phyloP scores from a whole-genome alignment of 2,113 vertebrate species.

The Greenwoodochromis staneri region DNA sequence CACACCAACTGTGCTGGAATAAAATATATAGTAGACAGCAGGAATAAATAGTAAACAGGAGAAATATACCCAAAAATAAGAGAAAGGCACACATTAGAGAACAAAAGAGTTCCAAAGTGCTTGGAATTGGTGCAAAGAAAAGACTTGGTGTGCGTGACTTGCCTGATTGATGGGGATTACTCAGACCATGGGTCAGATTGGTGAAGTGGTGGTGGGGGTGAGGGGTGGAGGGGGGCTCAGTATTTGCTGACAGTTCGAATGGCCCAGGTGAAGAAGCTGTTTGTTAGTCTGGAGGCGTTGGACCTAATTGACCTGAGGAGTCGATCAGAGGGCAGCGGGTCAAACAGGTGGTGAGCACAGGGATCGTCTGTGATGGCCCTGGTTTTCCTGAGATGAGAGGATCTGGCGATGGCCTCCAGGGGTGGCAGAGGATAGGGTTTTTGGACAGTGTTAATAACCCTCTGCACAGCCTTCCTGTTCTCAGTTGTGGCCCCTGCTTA shows the following conservation, averaged over 20 bases:
- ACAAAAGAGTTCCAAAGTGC: neutral
- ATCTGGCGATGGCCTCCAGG: neutral
- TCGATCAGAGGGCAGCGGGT: neutral
- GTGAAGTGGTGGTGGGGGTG: neutral
- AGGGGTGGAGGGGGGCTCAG: rapidly evolving
- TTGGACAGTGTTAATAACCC: neutral
- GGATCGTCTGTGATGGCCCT: neutral
- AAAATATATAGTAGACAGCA: neutral
- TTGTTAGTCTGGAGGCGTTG: neutral
- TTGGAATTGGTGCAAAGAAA: neutral
- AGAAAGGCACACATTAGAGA: neutral
- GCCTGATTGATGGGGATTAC: neutral
- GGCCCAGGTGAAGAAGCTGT: neutral
- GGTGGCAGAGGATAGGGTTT: neutral
- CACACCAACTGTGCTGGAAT: neutral
- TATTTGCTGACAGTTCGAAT: neutral
- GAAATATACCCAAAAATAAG: neutral
- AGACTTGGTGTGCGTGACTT: neutral
- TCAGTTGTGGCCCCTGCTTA: neutral
- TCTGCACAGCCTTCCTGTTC: neutral
- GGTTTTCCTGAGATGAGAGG: neutral
- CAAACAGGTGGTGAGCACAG: neutral
- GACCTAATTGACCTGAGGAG: neutral
- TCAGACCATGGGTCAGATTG: neutral
- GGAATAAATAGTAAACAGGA: neutral